These are phyloP conservation scores for Odontothrips loti DNA, from an alignment of 2,888 invertebrate species.

Conservation along the genomic window DNA sequence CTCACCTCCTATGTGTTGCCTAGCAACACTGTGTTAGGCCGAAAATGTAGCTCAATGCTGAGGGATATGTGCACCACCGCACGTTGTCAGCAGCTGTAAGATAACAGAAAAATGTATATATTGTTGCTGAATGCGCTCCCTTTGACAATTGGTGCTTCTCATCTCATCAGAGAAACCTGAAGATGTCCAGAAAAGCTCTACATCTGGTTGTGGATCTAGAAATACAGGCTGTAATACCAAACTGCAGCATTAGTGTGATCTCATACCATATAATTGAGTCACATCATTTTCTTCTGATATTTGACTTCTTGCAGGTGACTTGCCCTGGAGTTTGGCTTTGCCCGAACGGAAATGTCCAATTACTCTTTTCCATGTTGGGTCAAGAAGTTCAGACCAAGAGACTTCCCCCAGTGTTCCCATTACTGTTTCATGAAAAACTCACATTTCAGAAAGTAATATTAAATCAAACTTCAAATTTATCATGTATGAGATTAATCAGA, in stretches of 20 bases:
- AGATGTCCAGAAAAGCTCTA: slow-evolving; percentile 49
- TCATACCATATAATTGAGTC: not conserved
- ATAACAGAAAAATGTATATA: no score
- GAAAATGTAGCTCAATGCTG: no score
- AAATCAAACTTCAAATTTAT: not conserved
- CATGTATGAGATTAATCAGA: not conserved
- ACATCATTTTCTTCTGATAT: slow-evolving; percentile 10
- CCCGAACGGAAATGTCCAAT: slow-evolving; percentile 69
- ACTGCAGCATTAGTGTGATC: not conserved
- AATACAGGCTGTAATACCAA: slow-evolving; percentile 50
- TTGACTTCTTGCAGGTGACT: slow-evolving; percentile 55
- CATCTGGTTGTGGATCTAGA: slow-evolving; percentile 57
- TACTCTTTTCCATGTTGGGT: slow-evolving; percentile 65
- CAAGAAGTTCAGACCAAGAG: slow-evolving; percentile 64
- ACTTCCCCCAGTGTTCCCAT: slow-evolving; percentile 65
- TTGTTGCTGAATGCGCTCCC: no score
- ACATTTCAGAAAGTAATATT: slow-evolving; percentile 58
- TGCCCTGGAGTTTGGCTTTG: slow-evolving; percentile 86
- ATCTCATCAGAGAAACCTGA: not conserved
- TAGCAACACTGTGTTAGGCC: no score
- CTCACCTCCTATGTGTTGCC: no score
- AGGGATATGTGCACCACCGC: no score
- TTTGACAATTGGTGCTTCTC: no score
- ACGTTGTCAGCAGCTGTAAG: no score
- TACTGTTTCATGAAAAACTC: slow-evolving; percentile 66